phyloP scores from a whole-genome alignment of 1,140 invertebrate genomes.

The Drosophila elegans region DNA sequence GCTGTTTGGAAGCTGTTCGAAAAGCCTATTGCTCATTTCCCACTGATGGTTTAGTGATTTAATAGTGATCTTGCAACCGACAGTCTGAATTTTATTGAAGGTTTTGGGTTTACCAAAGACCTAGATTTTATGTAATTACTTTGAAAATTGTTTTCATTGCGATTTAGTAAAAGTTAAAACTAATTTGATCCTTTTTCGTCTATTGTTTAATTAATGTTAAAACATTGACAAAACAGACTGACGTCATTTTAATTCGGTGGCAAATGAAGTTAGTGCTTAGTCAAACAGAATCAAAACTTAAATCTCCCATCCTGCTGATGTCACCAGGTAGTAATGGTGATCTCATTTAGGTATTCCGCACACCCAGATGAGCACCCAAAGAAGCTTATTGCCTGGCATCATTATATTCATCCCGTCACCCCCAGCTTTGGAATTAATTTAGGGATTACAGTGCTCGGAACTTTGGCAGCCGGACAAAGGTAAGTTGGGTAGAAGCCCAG shows the following conservation, averaged over 20 bases:
- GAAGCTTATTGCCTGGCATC: slow-evolving; percentile 20
- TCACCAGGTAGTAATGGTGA: slow-evolving; percentile 14
- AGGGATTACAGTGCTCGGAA: slow-evolving; percentile 19
- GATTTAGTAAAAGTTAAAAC: too few species aligned
- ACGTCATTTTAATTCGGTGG: neutral
- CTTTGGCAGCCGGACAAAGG: slow-evolving; percentile 27
- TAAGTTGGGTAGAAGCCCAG: slow-evolving; percentile 1
- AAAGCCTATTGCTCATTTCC: slow-evolving; percentile 13
- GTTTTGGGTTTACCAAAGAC: too few species aligned
- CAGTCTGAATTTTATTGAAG: too few species aligned
- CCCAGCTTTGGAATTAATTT: slow-evolving; percentile 17
- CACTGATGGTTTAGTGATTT: slow-evolving; percentile 7
- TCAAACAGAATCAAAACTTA: slow-evolving; percentile 1
- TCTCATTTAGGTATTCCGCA: slow-evolving; percentile 17
- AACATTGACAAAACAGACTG: neutral
- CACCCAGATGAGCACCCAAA: slow-evolving; percentile 21
- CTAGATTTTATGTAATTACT: too few species aligned
- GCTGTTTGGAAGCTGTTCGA: neutral
- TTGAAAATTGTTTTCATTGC: too few species aligned
- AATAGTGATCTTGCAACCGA: neutral
- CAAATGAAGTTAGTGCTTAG: slow-evolving; percentile 4
- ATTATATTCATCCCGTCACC: slow-evolving; percentile 25
- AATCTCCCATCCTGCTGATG: slow-evolving; percentile 9
- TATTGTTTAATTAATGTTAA: too few species aligned
- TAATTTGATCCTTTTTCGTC: too few species aligned